Evolutionary conservation across 1,140 invertebrate species (phyloP).

Genomic region (Drosophila setifemur): DNA sequence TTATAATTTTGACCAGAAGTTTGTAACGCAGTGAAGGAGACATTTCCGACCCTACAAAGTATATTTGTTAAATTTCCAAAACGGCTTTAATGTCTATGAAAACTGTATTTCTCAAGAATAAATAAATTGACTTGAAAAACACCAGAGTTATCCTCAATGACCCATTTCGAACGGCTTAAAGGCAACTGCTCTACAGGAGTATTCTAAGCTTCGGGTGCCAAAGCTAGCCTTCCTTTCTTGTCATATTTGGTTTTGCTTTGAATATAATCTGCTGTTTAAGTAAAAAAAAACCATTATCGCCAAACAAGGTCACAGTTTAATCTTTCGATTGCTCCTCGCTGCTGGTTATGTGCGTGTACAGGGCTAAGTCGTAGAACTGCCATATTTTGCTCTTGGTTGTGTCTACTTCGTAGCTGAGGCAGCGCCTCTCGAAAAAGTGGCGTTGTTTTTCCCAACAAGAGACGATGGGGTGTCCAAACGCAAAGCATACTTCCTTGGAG

Average conservation of each 20-base stretch:
- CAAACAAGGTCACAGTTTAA: background rate
- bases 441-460: constrained; percentile 83
- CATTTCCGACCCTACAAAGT: no score
- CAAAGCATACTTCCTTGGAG: constrained; percentile 87
- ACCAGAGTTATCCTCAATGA: no score
- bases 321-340: constrained; percentile 14
- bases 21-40: no score
- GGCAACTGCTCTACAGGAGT: no score
- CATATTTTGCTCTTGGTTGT: constrained; percentile 82
- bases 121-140: no score
- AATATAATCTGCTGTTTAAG: background rate
- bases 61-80: no score
- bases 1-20: no score
- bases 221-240: no score
- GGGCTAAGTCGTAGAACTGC: constrained; percentile 85
- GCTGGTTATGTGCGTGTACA: constrained; percentile 66
- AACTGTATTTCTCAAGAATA: no score
- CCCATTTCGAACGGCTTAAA: no score
- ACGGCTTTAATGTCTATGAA: no score
- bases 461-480: constrained; percentile 85
- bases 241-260: background rate
- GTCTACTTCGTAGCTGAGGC: constrained; percentile 84
- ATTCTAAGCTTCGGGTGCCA: no score
- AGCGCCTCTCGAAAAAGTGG: constrained; percentile 78
- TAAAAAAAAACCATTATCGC: constrained; percentile 32